phyloP scores from a whole-genome alignment of 2,888 invertebrate genomes.

The Microctonus brassicae region DNA sequence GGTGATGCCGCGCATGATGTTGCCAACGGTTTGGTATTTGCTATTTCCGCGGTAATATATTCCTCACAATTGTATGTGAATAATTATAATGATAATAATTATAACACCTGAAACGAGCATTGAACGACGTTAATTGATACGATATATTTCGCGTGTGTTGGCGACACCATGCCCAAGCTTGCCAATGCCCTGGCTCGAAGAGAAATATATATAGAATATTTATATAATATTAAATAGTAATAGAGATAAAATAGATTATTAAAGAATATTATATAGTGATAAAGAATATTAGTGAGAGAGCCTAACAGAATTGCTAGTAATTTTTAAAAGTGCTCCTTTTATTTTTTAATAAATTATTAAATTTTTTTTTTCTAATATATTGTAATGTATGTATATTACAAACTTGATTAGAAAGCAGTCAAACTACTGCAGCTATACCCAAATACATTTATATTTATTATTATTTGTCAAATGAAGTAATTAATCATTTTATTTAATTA shows the following conservation, averaged over 20 bases:
- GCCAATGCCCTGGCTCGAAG: conserved; percentile 92
- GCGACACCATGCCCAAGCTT: conserved; percentile 71
- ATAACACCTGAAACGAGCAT: conserved; percentile 38
- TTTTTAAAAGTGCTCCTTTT: conserved; percentile 58
- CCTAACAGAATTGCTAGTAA: conserved; percentile 55
- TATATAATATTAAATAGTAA: conserved; percentile 41
- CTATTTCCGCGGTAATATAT: conserved; percentile 48
- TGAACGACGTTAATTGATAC: conserved; percentile 45
- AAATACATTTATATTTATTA: conserved; percentile 49
- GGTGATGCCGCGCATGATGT: conserved; percentile 69
- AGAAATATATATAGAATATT: conserved; percentile 41
- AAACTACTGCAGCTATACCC: conserved; percentile 67
- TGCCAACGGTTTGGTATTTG: conserved; percentile 60
- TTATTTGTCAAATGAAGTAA: background rate
- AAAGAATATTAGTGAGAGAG: conserved; percentile 45
- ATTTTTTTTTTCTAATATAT: conserved; percentile 5
- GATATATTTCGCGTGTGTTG: conserved; percentile 63
- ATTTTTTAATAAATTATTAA: conserved; percentile 41
- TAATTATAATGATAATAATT: conserved; percentile 21
- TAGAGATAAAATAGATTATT: conserved; percentile 36
- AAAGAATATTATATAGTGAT: conserved; percentile 34
- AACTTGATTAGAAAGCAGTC: conserved; percentile 61
- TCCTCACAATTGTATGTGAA: conserved; percentile 21
- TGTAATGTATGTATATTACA: conserved; percentile 27
- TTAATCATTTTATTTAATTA: background rate